phyloP scores from a whole-genome alignment of 1,140 invertebrate genomes.

The Venturia canescens region DNA sequence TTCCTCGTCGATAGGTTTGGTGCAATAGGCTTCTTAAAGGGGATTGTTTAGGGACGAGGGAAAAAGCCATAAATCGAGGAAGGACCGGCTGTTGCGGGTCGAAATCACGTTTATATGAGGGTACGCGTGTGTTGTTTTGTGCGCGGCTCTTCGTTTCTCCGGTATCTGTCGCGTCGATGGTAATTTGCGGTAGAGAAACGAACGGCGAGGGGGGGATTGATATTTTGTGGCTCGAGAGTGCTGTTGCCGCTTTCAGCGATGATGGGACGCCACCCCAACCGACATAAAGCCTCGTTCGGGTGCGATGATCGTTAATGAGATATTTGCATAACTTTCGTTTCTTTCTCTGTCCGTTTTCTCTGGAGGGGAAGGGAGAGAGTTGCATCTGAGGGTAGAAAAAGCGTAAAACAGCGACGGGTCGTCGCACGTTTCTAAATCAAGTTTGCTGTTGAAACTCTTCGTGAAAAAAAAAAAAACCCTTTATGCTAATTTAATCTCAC shows the following conservation, averaged over 20 bases:
- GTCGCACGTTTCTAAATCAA: slow-evolving; percentile 23
- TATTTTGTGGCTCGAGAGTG: not conserved
- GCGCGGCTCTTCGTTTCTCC: not conserved
- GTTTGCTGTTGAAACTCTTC: slow-evolving; percentile 56
- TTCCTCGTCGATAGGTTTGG: too few species aligned
- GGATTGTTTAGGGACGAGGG: too few species aligned
- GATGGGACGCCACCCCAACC: slow-evolving; percentile 26
- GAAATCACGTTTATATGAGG: not conserved
- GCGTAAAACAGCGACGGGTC: slow-evolving; percentile 53
- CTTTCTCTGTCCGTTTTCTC: not conserved
- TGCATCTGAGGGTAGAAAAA: slow-evolving; percentile 30
- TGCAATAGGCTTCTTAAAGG: not conserved
- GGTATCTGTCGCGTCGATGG: not conserved
- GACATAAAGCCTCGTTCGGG: slow-evolving; percentile 20
- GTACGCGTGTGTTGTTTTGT: slow-evolving; percentile 14
- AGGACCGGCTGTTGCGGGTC: slow-evolving; percentile 13
- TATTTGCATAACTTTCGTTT: slow-evolving; percentile 67
- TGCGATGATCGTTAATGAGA: slow-evolving; percentile 63
- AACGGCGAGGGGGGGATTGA: not conserved
- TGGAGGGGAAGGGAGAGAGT: not conserved
- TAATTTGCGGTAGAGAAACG: slow-evolving; percentile 24
- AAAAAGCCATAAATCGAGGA: slow-evolving; percentile 17
- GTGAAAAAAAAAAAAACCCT: slow-evolving; percentile 57
- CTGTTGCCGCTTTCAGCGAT: not conserved
- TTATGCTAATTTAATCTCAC: slow-evolving; percentile 71